phyloP scores from a whole-genome alignment of 30 jellyfish, hydroid and myxozoan species.

The Aurelia coerulea region DNA sequence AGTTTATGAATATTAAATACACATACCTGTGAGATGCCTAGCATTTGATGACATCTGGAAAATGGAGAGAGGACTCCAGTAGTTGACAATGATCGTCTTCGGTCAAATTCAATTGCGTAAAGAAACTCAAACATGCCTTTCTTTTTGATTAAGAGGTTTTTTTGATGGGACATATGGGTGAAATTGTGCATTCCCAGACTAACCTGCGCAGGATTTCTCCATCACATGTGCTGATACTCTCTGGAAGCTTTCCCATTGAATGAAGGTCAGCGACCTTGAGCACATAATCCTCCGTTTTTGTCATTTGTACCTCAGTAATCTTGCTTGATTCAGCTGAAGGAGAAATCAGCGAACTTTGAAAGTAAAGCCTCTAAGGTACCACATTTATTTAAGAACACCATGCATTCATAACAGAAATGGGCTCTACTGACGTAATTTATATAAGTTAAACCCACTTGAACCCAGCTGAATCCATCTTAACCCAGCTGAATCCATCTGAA shows the following conservation, averaged over 20 bases:
- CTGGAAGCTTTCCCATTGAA: neutral
- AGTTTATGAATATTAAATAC: too few relatives aligned
- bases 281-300: neutral
- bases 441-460: too few relatives aligned
- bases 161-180: neutral
- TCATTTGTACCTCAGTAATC: neutral
- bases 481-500: too few relatives aligned
- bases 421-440: too few relatives aligned
- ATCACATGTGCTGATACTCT: neutral
- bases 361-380: neutral
- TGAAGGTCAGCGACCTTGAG: neutral
- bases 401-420: too few relatives aligned
- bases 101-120: neutral
- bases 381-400: too few relatives aligned
- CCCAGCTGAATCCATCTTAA: too few relatives aligned
- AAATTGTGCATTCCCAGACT: neutral
- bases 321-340: neutral
- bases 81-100: neutral
- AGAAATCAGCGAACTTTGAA: neutral
- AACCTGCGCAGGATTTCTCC: neutral
- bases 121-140: neutral
- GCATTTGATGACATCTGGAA: slow-evolving; percentile 11
- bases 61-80: slow-evolving; percentile 7
- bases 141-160: slow-evolving; percentile 4
- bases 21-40: neutral